Percentiles rank a stretch among this genome's conserved stretches.
Evolutionary conservation across 2,888 invertebrate genomes (phyloP).

Genomic region (Neoscelio sp.): DNA sequence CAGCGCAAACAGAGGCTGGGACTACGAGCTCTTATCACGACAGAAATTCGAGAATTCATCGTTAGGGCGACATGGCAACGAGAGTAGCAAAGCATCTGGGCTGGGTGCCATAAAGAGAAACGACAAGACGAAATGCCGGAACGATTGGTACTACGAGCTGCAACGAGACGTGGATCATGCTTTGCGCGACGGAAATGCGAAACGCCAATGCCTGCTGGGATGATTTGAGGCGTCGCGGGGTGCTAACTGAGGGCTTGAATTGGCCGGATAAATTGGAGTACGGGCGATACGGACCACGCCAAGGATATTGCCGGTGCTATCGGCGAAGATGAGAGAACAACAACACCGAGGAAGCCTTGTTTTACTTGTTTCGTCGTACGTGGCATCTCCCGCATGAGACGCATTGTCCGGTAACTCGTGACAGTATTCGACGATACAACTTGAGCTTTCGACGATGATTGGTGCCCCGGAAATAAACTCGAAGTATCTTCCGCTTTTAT

Average conservation of each 20-base stretch:
- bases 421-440: slow-evolving; percentile 40
- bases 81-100: slow-evolving; percentile 82
- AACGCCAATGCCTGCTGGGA: slow-evolving; percentile 72
- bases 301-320: slow-evolving; percentile 75
- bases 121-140: slow-evolving; percentile 88
- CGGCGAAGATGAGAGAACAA: slow-evolving; percentile 75
- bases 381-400: slow-evolving; percentile 72
- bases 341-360: no score
- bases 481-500: slow-evolving; percentile 79
- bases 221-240: slow-evolving; percentile 72
- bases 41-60: slow-evolving; percentile 5
- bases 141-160: no score
- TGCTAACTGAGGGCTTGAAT: slow-evolving; percentile 62
- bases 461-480: slow-evolving; percentile 89
- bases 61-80: slow-evolving; percentile 77
- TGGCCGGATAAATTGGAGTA: slow-evolving; percentile 81
- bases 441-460: slow-evolving; percentile 87
- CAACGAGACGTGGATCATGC: slow-evolving; percentile 84
- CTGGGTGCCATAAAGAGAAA: slow-evolving; percentile 84
- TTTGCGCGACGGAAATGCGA: slow-evolving; percentile 76
- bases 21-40: background rate
- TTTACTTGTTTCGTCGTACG: slow-evolving; percentile 80
- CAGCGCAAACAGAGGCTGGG: no score
- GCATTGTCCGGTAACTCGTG: slow-evolving; percentile 51
- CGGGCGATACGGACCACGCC: slow-evolving; percentile 80